Base-by-base conservation (phyloP, 2,113 vertebrate genomes). In the Proterorhinus semilunaris region DNA sequence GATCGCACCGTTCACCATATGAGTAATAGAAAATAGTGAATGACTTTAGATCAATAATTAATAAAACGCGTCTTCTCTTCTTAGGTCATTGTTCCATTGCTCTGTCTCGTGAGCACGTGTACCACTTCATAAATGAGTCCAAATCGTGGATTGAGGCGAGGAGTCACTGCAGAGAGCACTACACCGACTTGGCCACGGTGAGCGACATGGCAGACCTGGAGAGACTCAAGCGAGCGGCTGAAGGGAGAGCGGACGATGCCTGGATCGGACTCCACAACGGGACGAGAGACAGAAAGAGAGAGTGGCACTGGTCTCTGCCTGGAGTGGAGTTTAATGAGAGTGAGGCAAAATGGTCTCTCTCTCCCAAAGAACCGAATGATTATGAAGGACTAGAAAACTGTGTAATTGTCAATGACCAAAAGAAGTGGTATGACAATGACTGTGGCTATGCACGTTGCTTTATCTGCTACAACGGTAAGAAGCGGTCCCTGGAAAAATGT, bases 341-440 rank as follows among this genome's bases (percentile, higher is more conserved):
- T 47, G 46, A 47, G 10, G 10, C 46, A 47, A 7, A n/a, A n/a
- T n/a, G n/a, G n/a, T n/a, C n/a, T n/a, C n/a, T n/a, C n/a, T n/a
- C n/a, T n/a, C n/a, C n/a, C n/a, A n/a, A n/a, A n/a, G n/a, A 75
- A 21, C 69, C 0, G 0, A 44, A 0, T 58, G n/a, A 48, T n/a
- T 0, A 0, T 0, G 0, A 0, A 2, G 54, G 54, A 0, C 0
- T 0, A 21, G 42, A 70, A 0, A 72, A 80, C 53, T 82, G 74
- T 65, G 64, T 48, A 7, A 0, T 0, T 5, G 10, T 62, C 1
- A 0, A 0, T 0, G 1, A 15, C 0, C 0, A 10, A 0, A 0
- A 3, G 11, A 27, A 12, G 12, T 52, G 10, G 52, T 0, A 0
- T 0, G 46, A 55, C 27, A 0, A 0, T 0, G 0, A 0, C 0